A percentile compares a stretch with the other conserved stretches of the same genome.
phyloP scores from a whole-genome alignment of 2,113 vertebrate genomes.

The Panthera tigris region DNA sequence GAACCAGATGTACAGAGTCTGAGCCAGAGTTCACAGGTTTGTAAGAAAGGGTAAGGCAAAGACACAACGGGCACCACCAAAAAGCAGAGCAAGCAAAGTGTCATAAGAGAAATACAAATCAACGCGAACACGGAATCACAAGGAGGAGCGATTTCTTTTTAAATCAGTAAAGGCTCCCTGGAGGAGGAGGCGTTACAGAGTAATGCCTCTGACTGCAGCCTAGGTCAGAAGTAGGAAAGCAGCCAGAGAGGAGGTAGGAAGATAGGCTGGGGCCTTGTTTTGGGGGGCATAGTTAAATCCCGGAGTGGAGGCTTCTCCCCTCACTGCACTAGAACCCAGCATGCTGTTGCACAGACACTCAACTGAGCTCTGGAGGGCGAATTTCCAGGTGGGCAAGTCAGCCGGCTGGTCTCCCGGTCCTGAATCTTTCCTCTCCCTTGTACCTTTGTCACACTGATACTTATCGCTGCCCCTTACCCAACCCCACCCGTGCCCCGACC shows the following conservation, averaged over 20 bases:
- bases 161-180: not conserved
- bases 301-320: not conserved
- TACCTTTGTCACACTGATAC: not conserved
- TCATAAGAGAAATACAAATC: not conserved
- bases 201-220: not conserved
- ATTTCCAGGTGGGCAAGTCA: not conserved
- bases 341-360: not conserved
- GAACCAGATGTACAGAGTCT: not conserved
- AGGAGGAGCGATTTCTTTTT: not conserved
- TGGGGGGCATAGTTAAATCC: not conserved
- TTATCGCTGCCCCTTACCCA: not conserved
- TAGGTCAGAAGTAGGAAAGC: not conserved
- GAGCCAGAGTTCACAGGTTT: not conserved
- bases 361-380: not conserved
- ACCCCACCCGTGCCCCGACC: not conserved
- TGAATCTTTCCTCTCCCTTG: not conserved
- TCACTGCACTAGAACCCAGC: not conserved
- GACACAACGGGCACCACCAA: not conserved
- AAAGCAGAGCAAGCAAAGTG: not conserved
- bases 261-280: not conserved
- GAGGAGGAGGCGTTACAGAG: not conserved
- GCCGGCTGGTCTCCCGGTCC: not conserved
- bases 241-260: not conserved
- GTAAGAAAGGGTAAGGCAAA: not conserved
- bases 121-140: not conserved